Base-by-base conservation (phyloP, 2,888 invertebrate species). In the Drosophila fungiperda region DNA sequence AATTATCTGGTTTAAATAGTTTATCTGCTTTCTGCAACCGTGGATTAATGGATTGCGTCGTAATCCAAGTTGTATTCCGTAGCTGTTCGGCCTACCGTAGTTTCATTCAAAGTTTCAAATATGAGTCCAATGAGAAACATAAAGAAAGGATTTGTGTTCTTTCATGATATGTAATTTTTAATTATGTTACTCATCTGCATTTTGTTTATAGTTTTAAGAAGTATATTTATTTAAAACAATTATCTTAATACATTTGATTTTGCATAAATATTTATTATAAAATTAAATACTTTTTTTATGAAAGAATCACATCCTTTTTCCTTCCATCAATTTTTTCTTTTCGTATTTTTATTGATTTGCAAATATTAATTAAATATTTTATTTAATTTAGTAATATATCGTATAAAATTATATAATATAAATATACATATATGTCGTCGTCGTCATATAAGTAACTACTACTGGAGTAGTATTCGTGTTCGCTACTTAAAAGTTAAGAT, bases 401-500 rank as follows among this genome's bases (percentile, higher is more conserved):
- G n/a, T n/a, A n/a, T n/a, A n/a, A n/a, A n/a, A n/a, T 23, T 63
- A 63, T 55, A 54, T 38, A 64, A 53, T 68, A 66, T 33, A 23
- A 23, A 58, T 29, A 64, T n/a, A n/a, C n/a, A n/a, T 23, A 54
- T 55, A 20, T 45, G 7, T 45, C 42, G 20, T 20, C 42, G 42
- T 45, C 20, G 7, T 45, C 12, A 15, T 15, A 66, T 62, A n/a
- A 55, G 9, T 20, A 57, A 54, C 50, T 59, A 68, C 50, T 55
- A 29, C 33, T 42, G 1, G 32, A 59, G 53, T 62, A 69, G 36
- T 57, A 52, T 67, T 33, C 29, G 35, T 55, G 68, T 70, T 82
- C 57, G 52, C 83, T 80, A 82, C 45, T 60, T 80, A 76, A 54
- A 42, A 61, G 20, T 23, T 3, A 64, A 65, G 7, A 11, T 29